Conservation (phyloP, 2,113 vertebrate species). For the Orientallactaga bullata region DNA sequence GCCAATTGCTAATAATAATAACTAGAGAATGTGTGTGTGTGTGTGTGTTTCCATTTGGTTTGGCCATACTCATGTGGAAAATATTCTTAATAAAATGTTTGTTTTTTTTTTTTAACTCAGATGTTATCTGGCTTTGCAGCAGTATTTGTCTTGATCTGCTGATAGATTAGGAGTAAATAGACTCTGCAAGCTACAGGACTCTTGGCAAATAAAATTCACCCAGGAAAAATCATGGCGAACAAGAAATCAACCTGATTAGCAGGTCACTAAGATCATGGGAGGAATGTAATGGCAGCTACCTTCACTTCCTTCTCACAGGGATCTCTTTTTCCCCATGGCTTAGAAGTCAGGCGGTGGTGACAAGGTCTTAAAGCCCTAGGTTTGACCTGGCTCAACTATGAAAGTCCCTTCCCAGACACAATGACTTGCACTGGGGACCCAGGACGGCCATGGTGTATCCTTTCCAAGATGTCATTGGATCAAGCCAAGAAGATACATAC, state of each 20-base stretch:
- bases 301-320: background rate
- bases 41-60: background rate
- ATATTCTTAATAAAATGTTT: background rate
- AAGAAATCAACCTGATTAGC: background rate
- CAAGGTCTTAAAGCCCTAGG: background rate
- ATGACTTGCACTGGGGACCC: too few species aligned
- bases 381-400: background rate
- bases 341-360: background rate
- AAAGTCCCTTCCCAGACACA: background rate
- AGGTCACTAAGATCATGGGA: background rate
- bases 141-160: too few species aligned
- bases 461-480: background rate
- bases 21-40: background rate
- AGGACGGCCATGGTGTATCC: background rate
- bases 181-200: background rate
- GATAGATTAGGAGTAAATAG: background rate
- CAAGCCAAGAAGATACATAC: background rate
- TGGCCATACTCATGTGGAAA: background rate
- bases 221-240: background rate
- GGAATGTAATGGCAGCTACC: accelerated
- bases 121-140: too few species aligned
- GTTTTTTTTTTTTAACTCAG: too few species aligned
- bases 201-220: background rate
- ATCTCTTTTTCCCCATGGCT: background rate
- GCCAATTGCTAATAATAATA: background rate